Percentiles rank a stretch among this genome's conserved stretches.
Evolutionary conservation across 2,113 vertebrate species (phyloP).

Genomic region (Ploceus nigricollis): DNA sequence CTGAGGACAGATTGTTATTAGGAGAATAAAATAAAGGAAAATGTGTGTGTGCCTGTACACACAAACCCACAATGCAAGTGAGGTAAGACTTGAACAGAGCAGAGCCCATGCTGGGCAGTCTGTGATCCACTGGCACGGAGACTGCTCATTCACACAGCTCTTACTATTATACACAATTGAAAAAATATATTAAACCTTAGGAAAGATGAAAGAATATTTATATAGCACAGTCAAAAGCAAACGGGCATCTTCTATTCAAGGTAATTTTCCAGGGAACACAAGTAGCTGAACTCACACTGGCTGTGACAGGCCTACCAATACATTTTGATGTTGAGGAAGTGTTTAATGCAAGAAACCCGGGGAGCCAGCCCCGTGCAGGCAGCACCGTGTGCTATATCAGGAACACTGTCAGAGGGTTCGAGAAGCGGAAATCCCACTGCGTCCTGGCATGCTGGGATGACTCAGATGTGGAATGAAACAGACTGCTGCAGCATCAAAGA

Average conservation of each 20-base stretch:
- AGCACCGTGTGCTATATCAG: rapidly evolving
- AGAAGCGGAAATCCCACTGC: neutral
- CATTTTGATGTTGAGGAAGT: neutral
- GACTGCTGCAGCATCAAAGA: neutral
- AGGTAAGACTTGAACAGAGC: neutral
- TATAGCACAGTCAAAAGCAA: neutral
- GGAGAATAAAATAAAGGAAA: neutral
- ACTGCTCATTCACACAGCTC: neutral
- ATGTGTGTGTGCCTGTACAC: neutral
- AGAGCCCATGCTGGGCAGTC: neutral
- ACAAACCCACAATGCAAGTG: neutral
- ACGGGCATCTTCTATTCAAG: neutral
- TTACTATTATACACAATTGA: neutral
- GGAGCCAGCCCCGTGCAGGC: neutral
- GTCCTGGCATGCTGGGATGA: neutral
- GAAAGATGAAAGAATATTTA: neutral
- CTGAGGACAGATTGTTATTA: neutral
- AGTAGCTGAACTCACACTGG: neutral
- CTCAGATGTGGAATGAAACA: neutral
- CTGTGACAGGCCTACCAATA: neutral
- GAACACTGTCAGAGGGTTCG: neutral
- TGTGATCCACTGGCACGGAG: neutral
- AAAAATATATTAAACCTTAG: neutral
- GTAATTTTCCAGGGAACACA: neutral
- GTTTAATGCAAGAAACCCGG: neutral